Conservation (phyloP, 2,888 invertebrate genomes). For the Apotomis betuletana region DNA sequence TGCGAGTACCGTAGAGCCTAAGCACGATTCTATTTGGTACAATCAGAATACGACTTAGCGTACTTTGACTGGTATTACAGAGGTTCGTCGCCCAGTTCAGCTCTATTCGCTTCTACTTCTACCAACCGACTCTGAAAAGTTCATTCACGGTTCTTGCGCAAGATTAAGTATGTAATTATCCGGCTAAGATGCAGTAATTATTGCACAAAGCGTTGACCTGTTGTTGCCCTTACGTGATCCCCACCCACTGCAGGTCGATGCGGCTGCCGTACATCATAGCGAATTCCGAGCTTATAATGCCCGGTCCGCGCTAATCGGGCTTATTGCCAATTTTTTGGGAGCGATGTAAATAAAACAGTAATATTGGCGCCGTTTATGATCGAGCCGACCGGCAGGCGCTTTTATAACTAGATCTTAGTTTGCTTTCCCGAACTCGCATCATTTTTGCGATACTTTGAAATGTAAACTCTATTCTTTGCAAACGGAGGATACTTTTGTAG, state of each 20-base stretch:
- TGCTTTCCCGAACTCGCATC: background rate
- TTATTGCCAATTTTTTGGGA: constrained; percentile 71
- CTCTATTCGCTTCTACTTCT: too few relatives aligned
- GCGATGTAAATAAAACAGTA: constrained; percentile 72
- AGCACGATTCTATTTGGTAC: too few relatives aligned
- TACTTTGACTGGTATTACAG: too few relatives aligned
- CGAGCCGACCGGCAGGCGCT: constrained; percentile 51
- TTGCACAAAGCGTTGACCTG: background rate
- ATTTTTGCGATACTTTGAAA: background rate
- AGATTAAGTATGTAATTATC: background rate
- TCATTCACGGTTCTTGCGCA: background rate
- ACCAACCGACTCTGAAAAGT: too few relatives aligned
- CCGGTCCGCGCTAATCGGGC: constrained; percentile 56
- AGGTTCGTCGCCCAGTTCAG: too few relatives aligned
- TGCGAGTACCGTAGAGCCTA: too few relatives aligned
- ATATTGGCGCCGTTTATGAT: constrained; percentile 53
- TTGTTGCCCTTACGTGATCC: background rate
- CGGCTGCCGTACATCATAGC: constrained; percentile 5
- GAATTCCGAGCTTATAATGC: constrained; percentile 48
- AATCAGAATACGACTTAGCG: too few relatives aligned
- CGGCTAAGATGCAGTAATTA: background rate
- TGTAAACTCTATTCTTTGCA: background rate
- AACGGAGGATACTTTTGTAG: background rate
- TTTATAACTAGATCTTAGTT: constrained; percentile 54
- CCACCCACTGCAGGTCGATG: background rate